Base-by-base conservation (phyloP, 2,888 invertebrate species). In the Eilema griseolum region DNA sequence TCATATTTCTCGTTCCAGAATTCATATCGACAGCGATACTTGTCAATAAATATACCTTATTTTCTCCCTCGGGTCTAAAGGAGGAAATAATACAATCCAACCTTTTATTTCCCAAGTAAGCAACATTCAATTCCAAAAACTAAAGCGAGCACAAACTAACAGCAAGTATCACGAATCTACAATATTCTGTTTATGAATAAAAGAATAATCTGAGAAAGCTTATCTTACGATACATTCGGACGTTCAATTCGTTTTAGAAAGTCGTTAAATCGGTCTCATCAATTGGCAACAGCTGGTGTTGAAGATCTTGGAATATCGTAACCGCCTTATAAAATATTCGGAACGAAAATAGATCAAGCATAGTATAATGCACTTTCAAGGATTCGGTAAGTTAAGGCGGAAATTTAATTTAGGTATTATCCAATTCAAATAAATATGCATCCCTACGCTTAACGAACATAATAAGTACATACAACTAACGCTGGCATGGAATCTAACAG, bases 181-280 rank as follows among this genome's bases (percentile, higher is more conserved):
- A 61, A 37, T 56, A 31, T 73, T 37, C 72, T 23, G 20, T 60
- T 70, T 28, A 71, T 28, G 66, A 69, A 76, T 71, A 65, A 81
- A 71, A 66, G 20, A 64, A 70, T 26, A 66, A 61, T 59, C 60
- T 63, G 33, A 69, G 63, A 76, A 69, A 64, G 66, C 66, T 61
- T 70, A 12, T 66, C 24, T 57, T 11, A 10, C 26, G 46, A 37
- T 31, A 60, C 72, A 71, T 79, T 81, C 66, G 61, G 56, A 74
- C 68, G 63, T 82, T 67, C 61, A 63, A 73, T 78, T 72, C 61
- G 72, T 69, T 82, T 73, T 69, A 75, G 77, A 80, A 80, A 75
- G 73, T 75, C 76, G 71, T 78, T 76, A 82, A 82, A 75, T 80
- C 67, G 70, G 59, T 70, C 64, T 72, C 74, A 75, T 78, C 72